Conservation (phyloP, 2,888 invertebrate genomes). For the Agonopterix alstromeriana region DNA sequence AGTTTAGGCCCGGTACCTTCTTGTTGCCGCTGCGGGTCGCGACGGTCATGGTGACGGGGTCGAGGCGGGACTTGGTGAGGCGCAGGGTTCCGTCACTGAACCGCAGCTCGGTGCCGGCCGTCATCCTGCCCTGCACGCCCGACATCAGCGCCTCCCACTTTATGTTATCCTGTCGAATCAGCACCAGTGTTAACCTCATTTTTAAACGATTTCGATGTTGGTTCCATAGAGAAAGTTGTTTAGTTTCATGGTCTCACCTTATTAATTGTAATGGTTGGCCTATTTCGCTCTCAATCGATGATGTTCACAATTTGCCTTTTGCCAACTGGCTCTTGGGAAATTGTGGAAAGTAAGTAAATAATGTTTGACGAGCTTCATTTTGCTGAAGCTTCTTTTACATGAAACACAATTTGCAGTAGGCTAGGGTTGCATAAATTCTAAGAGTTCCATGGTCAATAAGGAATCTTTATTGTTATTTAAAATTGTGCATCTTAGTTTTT, state of each 20-base stretch:
- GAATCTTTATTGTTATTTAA: background rate
- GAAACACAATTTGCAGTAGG: too few relatives aligned
- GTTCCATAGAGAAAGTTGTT: too few relatives aligned
- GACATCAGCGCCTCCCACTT: slow-evolving; percentile 85
- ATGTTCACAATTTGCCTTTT: too few relatives aligned
- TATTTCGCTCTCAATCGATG: too few relatives aligned
- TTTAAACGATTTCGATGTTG: too few relatives aligned
- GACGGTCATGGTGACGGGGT: slow-evolving; percentile 86
- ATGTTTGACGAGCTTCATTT: too few relatives aligned
- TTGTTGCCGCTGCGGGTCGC: slow-evolving; percentile 90
- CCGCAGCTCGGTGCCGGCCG: slow-evolving; percentile 80
- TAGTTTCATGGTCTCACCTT: too few relatives aligned
- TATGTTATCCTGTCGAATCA: slow-evolving; percentile 46
- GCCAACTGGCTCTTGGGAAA: too few relatives aligned
- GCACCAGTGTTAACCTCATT: background rate
- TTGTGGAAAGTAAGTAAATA: too few relatives aligned
- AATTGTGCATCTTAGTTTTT: background rate
- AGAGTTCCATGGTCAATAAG: background rate
- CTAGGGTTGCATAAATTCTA: too few relatives aligned
- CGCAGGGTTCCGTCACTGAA: slow-evolving; percentile 64
- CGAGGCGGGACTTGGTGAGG: slow-evolving; percentile 80
- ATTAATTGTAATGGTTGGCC: too few relatives aligned
- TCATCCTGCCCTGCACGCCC: slow-evolving; percentile 82
- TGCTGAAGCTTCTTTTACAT: too few relatives aligned
- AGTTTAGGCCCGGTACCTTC: slow-evolving; percentile 76